Conservation (phyloP, 2,888 invertebrate genomes). For the Pyrrhopygopsis socrates region DNA sequence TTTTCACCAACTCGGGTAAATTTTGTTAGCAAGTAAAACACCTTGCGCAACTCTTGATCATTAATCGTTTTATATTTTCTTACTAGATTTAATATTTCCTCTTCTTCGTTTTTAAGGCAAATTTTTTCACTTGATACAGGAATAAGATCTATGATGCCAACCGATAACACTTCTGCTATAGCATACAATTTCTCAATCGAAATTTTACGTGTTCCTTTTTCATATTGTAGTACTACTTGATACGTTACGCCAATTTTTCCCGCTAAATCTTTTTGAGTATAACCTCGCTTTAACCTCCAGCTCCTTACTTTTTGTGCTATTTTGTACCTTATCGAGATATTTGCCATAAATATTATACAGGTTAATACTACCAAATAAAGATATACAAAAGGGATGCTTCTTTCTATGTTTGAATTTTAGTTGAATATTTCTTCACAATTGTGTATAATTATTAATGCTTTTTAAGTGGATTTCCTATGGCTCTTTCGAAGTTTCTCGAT, state of each 20-base stretch:
- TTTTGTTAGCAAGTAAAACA: constrained; percentile 18
- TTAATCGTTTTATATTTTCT: no score
- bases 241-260: not conserved
- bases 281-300: not conserved
- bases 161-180: constrained; percentile 37
- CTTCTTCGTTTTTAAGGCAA: constrained; percentile 3
- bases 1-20: constrained; percentile 19
- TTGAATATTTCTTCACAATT: constrained; percentile 50
- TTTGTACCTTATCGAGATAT: not conserved
- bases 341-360: not conserved
- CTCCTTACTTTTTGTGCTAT: not conserved
- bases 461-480: constrained; percentile 24
- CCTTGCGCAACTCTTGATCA: constrained; percentile 17
- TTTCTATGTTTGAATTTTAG: constrained; percentile 8
- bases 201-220: not conserved
- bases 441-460: constrained; percentile 26
- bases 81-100: constrained; percentile 39
- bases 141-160: constrained; percentile 25
- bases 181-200: constrained; percentile 35
- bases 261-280: no score
- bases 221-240: not conserved
- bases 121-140: constrained; percentile 33
- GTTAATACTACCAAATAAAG: constrained; percentile 1
- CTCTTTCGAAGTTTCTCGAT: constrained; percentile 44
- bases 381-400: constrained; percentile 2